These are phyloP conservation scores for Automeris io DNA, from an alignment of 2,888 invertebrate genomes.

Conservation along the genomic window DNA sequence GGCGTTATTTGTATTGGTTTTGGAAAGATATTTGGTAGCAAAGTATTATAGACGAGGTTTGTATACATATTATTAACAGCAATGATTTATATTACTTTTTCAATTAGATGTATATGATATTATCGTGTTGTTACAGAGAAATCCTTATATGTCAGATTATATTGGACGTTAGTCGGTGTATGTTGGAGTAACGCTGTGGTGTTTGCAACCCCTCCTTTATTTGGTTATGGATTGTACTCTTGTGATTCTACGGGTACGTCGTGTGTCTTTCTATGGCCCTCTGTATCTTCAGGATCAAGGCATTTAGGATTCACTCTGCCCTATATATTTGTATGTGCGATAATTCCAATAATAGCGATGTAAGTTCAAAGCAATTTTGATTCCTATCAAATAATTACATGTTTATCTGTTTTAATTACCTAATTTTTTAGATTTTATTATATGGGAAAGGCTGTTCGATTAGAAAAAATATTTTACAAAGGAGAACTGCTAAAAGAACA, in stretches of 20 bases:
- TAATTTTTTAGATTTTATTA: constrained; percentile 54
- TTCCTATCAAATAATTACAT: background rate
- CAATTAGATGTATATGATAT: background rate
- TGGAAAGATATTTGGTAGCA: constrained; percentile 71
- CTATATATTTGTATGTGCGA: constrained; percentile 56
- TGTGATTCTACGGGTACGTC: constrained; percentile 69
- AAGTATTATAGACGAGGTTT: constrained; percentile 64
- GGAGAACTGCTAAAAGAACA: constrained; percentile 61
- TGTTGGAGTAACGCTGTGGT: constrained; percentile 59
- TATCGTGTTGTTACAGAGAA: constrained; percentile 46
- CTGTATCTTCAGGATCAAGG: constrained; percentile 44
- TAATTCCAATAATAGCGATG: constrained; percentile 63
- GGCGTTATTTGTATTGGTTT: constrained; percentile 59
- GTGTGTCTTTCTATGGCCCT: constrained; percentile 69
- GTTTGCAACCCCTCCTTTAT: constrained; percentile 67
- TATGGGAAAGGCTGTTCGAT: constrained; percentile 60
- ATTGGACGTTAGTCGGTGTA: constrained; percentile 55
- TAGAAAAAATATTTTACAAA: constrained; percentile 64
- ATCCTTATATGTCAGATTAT: constrained; percentile 54
- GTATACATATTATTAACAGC: too few species aligned
- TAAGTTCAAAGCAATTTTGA: constrained; percentile 31
- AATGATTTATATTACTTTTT: background rate
- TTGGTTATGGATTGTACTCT: constrained; percentile 66
- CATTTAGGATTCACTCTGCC: constrained; percentile 64
- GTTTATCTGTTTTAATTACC: background rate